Conservation (phyloP, 2,888 invertebrate species). For the Brachylomia viminalis region DNA sequence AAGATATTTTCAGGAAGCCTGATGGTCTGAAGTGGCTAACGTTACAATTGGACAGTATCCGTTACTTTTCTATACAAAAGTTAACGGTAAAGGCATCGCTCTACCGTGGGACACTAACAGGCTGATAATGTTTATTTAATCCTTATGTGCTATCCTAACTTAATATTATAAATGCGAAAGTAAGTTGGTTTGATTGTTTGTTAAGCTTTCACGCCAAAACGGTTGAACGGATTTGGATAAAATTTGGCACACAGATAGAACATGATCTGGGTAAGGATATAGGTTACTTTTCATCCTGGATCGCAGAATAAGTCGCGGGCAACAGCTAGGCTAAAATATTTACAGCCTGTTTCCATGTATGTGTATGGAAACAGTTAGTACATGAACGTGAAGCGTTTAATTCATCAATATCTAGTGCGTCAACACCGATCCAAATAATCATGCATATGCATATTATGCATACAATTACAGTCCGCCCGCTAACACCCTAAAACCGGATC, state of each 20-base stretch:
- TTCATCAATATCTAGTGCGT: slow-evolving; percentile 61
- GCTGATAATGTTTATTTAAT: not conserved
- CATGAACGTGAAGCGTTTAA: slow-evolving; percentile 47
- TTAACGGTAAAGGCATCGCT: not conserved
- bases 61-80: not conserved
- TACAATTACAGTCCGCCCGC: slow-evolving; percentile 47
- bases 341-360: not conserved
- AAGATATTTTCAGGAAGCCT: not conserved
- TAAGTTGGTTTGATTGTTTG: too few relatives aligned
- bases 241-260: too few relatives aligned
- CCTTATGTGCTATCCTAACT: not conserved
- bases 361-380: not conserved
- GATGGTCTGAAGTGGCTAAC: not conserved
- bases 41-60: not conserved
- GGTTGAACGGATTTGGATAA: too few relatives aligned
- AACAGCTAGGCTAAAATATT: too few relatives aligned
- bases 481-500: slow-evolving; percentile 61
- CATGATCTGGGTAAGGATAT: too few relatives aligned
- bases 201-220: too few relatives aligned
- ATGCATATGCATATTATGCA: slow-evolving; percentile 64
- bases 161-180: too few relatives aligned
- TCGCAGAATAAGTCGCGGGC: too few relatives aligned
- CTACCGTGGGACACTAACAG: not conserved
- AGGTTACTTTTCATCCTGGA: too few relatives aligned
- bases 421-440: slow-evolving; percentile 53